Conservation (phyloP, 2,113 vertebrate species). For the Tor tambroides region DNA sequence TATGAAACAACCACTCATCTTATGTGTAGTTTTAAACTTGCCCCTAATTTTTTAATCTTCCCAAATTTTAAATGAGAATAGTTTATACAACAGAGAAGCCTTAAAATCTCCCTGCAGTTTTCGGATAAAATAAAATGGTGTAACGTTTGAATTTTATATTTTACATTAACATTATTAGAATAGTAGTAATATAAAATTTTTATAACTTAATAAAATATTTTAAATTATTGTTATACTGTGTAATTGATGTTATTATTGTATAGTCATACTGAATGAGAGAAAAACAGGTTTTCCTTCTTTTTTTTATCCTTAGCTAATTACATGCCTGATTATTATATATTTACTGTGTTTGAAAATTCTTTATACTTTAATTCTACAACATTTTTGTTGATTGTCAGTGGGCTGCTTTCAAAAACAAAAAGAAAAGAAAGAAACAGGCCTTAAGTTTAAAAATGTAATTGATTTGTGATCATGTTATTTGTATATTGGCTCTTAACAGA, state of each 20-base stretch:
- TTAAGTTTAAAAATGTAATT: not conserved
- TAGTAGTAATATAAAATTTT: not conserved
- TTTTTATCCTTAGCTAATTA: not conserved
- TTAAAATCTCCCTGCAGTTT: not conserved
- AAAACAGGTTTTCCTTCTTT: not conserved
- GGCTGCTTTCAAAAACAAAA: not conserved
- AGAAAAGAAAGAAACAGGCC: too few species aligned
- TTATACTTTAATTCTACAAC: too few species aligned
- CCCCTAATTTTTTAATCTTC: not conserved
- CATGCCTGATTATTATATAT: not conserved
- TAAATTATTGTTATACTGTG: too few species aligned
- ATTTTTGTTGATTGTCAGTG: not conserved
- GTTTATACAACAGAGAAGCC: not conserved
- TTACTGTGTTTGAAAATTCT: too few species aligned
- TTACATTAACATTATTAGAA: not conserved
- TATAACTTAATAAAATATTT: too few species aligned
- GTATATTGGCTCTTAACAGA: conserved; percentile 69
- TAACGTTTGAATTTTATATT: not conserved
- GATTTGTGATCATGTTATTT: not conserved
- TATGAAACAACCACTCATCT: not conserved
- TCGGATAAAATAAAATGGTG: not conserved
- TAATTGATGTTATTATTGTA: not conserved
- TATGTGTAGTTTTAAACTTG: not conserved
- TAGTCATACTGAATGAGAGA: not conserved
- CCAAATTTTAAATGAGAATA: not conserved